Evolutionary conservation across 2,797 vertebrate genomes (phyloP), one percentile per base, ranked within the genome.

Genomic region (Limnodromus scolopaceus): DNA sequence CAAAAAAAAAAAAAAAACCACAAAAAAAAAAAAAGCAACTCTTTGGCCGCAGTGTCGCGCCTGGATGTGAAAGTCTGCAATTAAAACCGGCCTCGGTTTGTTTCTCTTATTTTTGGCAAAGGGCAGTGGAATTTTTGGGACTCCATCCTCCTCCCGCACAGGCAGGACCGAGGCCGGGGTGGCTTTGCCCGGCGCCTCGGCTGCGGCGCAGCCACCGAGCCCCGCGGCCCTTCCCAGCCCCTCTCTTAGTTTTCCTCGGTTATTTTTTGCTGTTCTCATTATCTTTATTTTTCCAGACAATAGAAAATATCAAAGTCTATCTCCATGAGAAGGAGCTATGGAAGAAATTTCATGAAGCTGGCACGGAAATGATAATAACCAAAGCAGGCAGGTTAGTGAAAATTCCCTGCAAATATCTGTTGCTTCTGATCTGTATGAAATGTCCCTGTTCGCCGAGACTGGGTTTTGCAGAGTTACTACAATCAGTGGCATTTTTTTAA

Each of bases 301-400:
- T 99, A 72, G 99, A 99, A 98, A 99, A 99, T 97, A 99, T 99
- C 96, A 99, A 99, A 97, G 99, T 99, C 66, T 98, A 98, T 96
- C 99, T 99, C 95, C 99, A 99, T 19, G 99, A 99, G 98, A 98
- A 99, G 94, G 99, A 99, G 75, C 98, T 99, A 92, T 99, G 99
- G 99, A 99, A 99, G 98, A 99, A 99, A 98, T 99, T 99, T 95
- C 99, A 99, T 58, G 99, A 99, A 96, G 99, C 99, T 10, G 99
- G 99, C 76, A 99, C 99, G 0, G 99, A 99, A 98, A 99, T 99
- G 99, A 99, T 99, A 97, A 99, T 99, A 96, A 99, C 99, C 51
- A 99, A 99, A 98, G 99, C 99, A 81, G 99, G 99, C 98, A 99
- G 99, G 99, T 99, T 68, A 97, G 99, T 98, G 63, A 70, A 93